Base-by-base conservation (phyloP, 53 echinoderm and acorn worm species). In the Echinarachnius parma region DNA sequence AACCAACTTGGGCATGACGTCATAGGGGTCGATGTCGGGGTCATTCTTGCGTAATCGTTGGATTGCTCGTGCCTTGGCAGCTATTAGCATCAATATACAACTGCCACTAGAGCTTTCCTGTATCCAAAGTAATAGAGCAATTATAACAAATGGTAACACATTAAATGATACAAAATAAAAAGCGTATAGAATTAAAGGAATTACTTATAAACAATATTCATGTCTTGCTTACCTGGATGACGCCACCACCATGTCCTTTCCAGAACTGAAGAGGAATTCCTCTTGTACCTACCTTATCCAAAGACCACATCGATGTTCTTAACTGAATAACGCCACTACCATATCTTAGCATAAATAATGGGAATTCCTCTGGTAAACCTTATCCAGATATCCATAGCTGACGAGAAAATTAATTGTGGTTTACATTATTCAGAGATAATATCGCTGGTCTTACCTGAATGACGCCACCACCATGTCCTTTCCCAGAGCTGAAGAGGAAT, bases 361-460 rank as follows among this genome's bases (percentile, higher is more conserved):
- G n/a, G n/a, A n/a, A n/a, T n/a, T n/a, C n/a, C n/a, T n/a, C n/a
- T n/a, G n/a, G n/a, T n/a, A n/a, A n/a, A n/a, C n/a, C n/a, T n/a
- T n/a, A n/a, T n/a, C n/a, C n/a, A n/a, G n/a, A n/a, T n/a, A n/a
- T n/a, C n/a, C n/a, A n/a, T n/a, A n/a, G n/a, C n/a, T n/a, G n/a
- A n/a, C n/a, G n/a, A n/a, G n/a, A n/a, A n/a, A n/a, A n/a, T n/a
- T n/a, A n/a, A n/a, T n/a, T n/a, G n/a, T n/a, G n/a, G n/a, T n/a
- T n/a, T n/a, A n/a, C n/a, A n/a, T n/a, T n/a, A n/a, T n/a, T n/a
- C n/a, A n/a, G n/a, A n/a, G n/a, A n/a, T n/a, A n/a, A n/a, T n/a
- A n/a, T n/a, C n/a, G n/a, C n/a, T n/a, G n/a, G n/a, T n/a, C 46
- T 72, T 62, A 88, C 88, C 76, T 88, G 88, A 11, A 88, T 79